Percentiles rank a stretch among this genome's conserved stretches.
phyloP scores from a whole-genome alignment of 2,797 vertebrate genomes.

The Crenichthys baileyi region DNA sequence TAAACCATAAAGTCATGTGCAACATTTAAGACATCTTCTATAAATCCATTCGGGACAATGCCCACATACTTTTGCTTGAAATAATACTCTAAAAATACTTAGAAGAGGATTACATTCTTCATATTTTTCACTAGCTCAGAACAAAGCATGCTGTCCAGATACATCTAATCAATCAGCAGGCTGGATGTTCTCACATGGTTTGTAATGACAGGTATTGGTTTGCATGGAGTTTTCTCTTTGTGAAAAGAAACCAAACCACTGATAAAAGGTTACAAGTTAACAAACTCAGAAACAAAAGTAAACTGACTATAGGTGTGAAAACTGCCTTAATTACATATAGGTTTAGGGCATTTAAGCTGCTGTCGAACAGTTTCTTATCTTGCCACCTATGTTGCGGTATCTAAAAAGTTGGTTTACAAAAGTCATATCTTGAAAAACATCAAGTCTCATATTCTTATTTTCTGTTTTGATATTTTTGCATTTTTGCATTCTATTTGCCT shows the following conservation, averaged over 20 bases:
- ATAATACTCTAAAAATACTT: not conserved
- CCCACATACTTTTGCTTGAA: not conserved
- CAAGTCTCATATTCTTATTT: not conserved
- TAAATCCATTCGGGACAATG: no score
- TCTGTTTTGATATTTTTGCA: not conserved
- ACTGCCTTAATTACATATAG: no score
- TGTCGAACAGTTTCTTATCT: not conserved
- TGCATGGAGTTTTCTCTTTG: not conserved
- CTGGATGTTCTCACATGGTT: not conserved
- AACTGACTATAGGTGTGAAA: no score
- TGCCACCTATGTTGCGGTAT: not conserved
- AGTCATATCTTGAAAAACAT: no score
- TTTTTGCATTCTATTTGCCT: not conserved
- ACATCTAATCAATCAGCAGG: not conserved
- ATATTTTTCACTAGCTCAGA: no score
- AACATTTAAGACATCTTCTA: no score
- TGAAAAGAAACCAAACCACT: not conserved
- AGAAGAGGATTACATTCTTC: not conserved
- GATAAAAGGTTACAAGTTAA: not conserved
- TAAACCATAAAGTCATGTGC: no score
- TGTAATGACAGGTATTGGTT: not conserved
- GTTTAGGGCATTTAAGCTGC: not conserved
- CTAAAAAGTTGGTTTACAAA: not conserved
- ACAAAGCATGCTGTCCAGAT: no score
- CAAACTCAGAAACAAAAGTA: not conserved